phyloP scores from a whole-genome alignment of 2,888 invertebrate genomes.

The Drosophila anomalata region DNA sequence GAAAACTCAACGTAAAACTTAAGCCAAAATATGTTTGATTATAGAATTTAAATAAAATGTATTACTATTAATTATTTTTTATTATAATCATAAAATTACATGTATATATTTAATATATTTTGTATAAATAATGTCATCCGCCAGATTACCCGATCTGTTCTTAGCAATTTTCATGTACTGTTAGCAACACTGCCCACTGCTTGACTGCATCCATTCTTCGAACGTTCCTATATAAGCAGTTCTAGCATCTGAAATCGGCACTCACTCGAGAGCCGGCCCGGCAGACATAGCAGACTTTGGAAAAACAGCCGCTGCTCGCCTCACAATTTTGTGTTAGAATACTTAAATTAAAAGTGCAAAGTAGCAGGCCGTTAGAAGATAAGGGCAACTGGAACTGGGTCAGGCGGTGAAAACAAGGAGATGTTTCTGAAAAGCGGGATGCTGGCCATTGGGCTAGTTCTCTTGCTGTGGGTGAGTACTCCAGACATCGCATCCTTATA shows the following conservation, averaged over 20 bases:
- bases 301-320: background rate
- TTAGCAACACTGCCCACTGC: conserved; percentile 2
- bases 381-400: conserved; percentile 9
- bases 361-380: conserved; percentile 4
- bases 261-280: conserved; percentile 2
- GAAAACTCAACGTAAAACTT: too few relatives aligned
- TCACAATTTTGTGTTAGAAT: conserved; percentile 3
- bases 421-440: background rate
- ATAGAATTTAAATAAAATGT: too few relatives aligned
- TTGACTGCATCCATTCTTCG: background rate
- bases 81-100: background rate
- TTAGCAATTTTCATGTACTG: background rate
- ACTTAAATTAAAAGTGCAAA: conserved; percentile 37
- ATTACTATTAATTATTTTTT: background rate
- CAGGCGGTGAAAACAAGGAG: conserved; percentile 1
- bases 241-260: conserved; percentile 14
- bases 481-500: background rate
- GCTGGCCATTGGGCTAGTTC: conserved; percentile 5
- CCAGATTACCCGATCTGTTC: background rate
- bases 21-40: too few relatives aligned
- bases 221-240: conserved; percentile 54
- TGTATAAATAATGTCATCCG: background rate
- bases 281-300: conserved; percentile 15
- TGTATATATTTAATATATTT: background rate
- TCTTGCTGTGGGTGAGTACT: conserved; percentile 24